These are phyloP conservation scores for Hesperia comma DNA, from an alignment of 2,888 invertebrate species.

Conservation along the genomic window DNA sequence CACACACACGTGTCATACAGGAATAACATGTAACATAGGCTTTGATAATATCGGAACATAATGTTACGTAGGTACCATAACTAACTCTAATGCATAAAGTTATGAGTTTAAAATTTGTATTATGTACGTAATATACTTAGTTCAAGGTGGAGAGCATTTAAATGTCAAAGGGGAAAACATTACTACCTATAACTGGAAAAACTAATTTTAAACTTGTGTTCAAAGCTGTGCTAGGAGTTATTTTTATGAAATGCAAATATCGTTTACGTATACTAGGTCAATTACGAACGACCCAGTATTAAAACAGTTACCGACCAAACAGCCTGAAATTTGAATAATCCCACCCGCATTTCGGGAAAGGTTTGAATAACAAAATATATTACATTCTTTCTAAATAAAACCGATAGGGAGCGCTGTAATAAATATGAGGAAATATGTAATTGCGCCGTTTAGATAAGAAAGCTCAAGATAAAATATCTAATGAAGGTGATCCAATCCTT, in stretches of 20 bases:
- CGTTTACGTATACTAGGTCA: constrained; percentile 37
- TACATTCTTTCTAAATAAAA: constrained; percentile 38
- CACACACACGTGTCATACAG: too few relatives aligned
- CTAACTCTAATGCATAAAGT: too few relatives aligned
- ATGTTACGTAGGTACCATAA: too few relatives aligned
- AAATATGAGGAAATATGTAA: constrained; percentile 4
- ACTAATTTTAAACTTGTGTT: constrained; percentile 3
- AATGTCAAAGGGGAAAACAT: neutral
- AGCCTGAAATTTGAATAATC: constrained; percentile 69
- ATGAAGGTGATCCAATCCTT: neutral
- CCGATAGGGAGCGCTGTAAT: constrained; percentile 8
- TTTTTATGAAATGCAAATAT: constrained; percentile 22
- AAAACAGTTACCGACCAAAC: constrained; percentile 53
- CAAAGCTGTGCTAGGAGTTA: constrained; percentile 7
- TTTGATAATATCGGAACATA: too few relatives aligned
- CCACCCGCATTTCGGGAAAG: constrained; percentile 44
- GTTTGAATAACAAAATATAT: constrained; percentile 48
- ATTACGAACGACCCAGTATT: constrained; percentile 46
- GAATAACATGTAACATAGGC: too few relatives aligned
- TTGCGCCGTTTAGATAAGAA: neutral
- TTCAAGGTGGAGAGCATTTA: neutral
- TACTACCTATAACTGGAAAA: neutral
- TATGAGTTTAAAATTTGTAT: too few relatives aligned
- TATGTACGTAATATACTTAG: too few relatives aligned
- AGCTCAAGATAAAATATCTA: neutral